Evolutionary conservation across 1,140 invertebrate species (phyloP).

Genomic region (Pseudomyrmex cubaensis): DNA sequence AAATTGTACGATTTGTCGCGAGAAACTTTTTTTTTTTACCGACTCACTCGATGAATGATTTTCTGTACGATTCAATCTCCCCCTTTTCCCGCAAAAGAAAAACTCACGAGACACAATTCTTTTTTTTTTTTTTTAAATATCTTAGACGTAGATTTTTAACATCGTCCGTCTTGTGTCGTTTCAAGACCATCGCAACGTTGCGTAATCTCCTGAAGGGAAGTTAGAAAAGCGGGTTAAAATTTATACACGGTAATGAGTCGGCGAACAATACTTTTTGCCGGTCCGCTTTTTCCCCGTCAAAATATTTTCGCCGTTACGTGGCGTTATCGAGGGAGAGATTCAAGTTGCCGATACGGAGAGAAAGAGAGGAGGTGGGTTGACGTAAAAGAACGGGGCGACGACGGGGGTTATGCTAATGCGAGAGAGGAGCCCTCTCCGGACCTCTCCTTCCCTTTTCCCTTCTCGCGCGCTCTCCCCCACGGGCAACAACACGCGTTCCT

Average conservation of each 20-base stretch:
- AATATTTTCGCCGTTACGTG: constrained; percentile 39
- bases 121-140: background rate
- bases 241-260: background rate
- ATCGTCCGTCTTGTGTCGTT: background rate
- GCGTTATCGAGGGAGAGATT: constrained; percentile 69
- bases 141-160: background rate
- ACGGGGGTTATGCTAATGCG: constrained; percentile 76
- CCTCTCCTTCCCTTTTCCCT: constrained; percentile 37
- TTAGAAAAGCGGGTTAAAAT: background rate
- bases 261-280: background rate
- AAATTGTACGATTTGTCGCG: background rate
- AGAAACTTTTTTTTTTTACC: background rate
- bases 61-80: background rate
- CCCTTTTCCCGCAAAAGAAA: background rate
- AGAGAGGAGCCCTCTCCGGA: constrained; percentile 63
- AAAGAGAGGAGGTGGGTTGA: constrained; percentile 65
- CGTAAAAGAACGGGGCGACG: constrained; percentile 52
- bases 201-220: background rate
- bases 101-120: no score
- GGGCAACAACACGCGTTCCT: constrained; percentile 78
- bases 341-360: constrained; percentile 76
- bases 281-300: constrained; percentile 7
- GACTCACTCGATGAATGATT: background rate
- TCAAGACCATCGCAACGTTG: background rate
- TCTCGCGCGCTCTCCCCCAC: constrained; percentile 39